A percentile compares a stretch with the other conserved stretches of the same genome.
Conservation (phyloP, 2,888 invertebrate species). For the Apamea sordens region DNA sequence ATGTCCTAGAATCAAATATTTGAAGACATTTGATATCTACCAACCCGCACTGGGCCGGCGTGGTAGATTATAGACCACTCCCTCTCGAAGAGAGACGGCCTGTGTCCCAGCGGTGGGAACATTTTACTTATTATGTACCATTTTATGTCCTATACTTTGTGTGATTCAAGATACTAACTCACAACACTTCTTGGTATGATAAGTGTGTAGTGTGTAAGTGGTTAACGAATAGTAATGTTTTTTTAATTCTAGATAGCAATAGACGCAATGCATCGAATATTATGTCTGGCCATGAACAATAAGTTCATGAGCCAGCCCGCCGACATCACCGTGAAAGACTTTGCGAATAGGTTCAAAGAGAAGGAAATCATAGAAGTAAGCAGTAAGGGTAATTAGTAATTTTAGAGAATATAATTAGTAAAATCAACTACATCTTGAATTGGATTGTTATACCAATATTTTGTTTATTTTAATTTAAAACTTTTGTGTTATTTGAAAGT, state of each 20-base stretch:
- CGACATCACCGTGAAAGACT: conserved; percentile 74
- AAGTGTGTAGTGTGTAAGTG: background rate
- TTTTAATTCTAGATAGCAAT: conserved; percentile 79
- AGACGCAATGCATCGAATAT: conserved; percentile 83
- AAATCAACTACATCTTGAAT: conserved; percentile 49
- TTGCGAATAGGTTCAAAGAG: conserved; percentile 74
- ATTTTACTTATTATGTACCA: too few relatives aligned
- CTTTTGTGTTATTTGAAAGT: conserved; percentile 24
- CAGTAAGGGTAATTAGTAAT: conserved; percentile 85
- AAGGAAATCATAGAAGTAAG: conserved; percentile 81
- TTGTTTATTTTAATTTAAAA: conserved; percentile 2
- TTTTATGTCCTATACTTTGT: background rate
- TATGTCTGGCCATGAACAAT: conserved; percentile 86
- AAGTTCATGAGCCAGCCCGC: conserved; percentile 71
- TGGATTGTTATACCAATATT: conserved; percentile 35
- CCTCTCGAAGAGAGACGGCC: too few relatives aligned
- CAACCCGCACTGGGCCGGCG: too few relatives aligned
- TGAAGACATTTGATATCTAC: too few relatives aligned
- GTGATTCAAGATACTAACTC: background rate
- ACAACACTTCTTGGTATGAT: background rate
- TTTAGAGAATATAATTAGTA: conserved; percentile 74
- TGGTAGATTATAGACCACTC: too few relatives aligned
- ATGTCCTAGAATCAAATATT: too few relatives aligned
- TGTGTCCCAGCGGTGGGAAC: too few relatives aligned
- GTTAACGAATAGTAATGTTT: conserved; percentile 35